A percentile compares a stretch with the other conserved stretches of the same genome.
Conservation (phyloP, 2,888 invertebrate genomes). For the Urechis unicinctus region DNA sequence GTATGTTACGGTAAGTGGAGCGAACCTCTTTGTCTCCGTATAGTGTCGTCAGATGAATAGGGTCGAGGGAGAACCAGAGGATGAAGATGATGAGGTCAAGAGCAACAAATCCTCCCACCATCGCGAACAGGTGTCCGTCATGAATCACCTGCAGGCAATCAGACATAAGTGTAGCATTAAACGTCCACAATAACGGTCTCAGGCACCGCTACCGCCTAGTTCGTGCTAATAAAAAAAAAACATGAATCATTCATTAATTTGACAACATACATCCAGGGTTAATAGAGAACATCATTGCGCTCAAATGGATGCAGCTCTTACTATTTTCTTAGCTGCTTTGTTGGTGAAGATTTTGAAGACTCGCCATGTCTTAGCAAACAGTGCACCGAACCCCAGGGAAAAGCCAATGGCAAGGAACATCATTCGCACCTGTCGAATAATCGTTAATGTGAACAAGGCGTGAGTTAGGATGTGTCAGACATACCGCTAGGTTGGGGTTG, state of each 20-base stretch:
- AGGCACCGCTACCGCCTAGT: background rate
- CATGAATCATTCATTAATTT: no score
- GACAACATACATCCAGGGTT: no score
- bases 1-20: no score
- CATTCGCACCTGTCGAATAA: background rate
- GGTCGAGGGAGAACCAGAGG: background rate
- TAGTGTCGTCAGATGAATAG: background rate
- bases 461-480: background rate
- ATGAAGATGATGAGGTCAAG: conserved; percentile 2
- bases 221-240: no score
- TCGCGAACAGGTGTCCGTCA: conserved; percentile 7
- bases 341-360: conserved; percentile 5
- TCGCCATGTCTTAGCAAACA: conserved; percentile 3
- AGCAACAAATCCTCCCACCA: conserved; percentile 10
- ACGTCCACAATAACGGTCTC: background rate
- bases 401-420: background rate
- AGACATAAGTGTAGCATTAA: no score
- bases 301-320: background rate
- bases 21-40: no score
- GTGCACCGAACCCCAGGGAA: conserved; percentile 2
- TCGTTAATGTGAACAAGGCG: no score
- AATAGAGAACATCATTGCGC: background rate
- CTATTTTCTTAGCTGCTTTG: conserved; percentile 3
- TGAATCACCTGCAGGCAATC: conserved; percentile 13
- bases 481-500: no score